These are phyloP conservation scores for Heliconius melpomene DNA, from an alignment of 1,140 invertebrate species.

Conservation along the genomic window DNA sequence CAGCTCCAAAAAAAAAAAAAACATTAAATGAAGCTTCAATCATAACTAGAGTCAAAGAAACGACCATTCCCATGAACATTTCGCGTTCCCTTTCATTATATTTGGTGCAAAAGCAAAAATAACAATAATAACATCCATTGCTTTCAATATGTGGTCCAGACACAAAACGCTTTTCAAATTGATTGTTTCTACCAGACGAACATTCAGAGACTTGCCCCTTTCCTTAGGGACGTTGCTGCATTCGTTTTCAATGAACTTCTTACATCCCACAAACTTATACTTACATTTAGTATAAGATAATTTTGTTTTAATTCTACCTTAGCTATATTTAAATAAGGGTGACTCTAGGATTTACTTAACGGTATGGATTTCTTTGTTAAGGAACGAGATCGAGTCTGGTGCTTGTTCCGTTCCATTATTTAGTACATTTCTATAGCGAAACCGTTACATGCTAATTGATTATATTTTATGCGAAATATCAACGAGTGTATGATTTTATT, in stretches of 20 bases:
- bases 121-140: conserved; percentile 55
- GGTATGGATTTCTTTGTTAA: conserved; percentile 29
- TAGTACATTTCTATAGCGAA: conserved; percentile 58
- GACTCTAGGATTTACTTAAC: conserved; percentile 1
- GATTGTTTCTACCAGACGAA: conserved; percentile 67
- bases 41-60: neutral
- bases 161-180: conserved; percentile 70
- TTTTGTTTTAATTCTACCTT: conserved; percentile 28
- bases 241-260: conserved; percentile 72
- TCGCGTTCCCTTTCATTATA: conserved; percentile 41
- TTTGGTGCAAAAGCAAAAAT: conserved; percentile 52
- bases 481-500: neutral
- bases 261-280: conserved; percentile 47
- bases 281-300: conserved; percentile 3
- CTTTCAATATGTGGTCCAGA: conserved; percentile 60
- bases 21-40: too few species aligned
- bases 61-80: conserved; percentile 31
- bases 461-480: neutral
- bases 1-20: too few species aligned
- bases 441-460: conserved; percentile 59
- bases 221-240: conserved; percentile 63
- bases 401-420: conserved; percentile 54
- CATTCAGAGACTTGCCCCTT: conserved; percentile 58
- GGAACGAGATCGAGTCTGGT: conserved; percentile 56
- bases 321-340: conserved; percentile 16